Conservation (phyloP, 2,888 invertebrate species). For the Deroplatys truncata region DNA sequence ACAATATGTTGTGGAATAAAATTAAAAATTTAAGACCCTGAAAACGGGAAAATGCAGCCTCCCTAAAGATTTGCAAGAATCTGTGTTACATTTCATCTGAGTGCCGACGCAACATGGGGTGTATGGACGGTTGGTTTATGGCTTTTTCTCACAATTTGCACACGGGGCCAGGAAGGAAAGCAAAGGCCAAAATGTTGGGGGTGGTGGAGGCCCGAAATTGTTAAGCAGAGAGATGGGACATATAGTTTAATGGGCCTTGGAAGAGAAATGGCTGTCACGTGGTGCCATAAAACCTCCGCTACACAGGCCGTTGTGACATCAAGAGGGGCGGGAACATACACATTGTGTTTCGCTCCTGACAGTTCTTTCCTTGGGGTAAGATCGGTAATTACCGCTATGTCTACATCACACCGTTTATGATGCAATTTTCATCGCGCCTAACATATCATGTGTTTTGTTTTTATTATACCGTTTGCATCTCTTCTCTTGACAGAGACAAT, state of each 20-base stretch:
- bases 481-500: background rate
- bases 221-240: background rate
- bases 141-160: background rate
- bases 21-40: too few species aligned
- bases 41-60: too few species aligned
- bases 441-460: background rate
- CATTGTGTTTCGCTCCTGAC: background rate
- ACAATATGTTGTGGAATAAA: too few species aligned
- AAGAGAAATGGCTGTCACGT: background rate
- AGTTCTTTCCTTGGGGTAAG: background rate
- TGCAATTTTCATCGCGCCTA: background rate
- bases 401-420: background rate
- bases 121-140: background rate
- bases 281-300: background rate
- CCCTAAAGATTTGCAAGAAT: too few species aligned
- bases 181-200: background rate
- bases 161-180: background rate
- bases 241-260: background rate
- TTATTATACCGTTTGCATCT: background rate
- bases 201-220: background rate
- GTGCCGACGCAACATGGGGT: background rate
- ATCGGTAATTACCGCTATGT: background rate
- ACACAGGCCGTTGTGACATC: background rate
- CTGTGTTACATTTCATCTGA: background rate
- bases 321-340: background rate